A percentile compares a stretch with the other conserved stretches of the same genome.
phyloP scores from a whole-genome alignment of 2,797 vertebrate genomes.

The Gouania willdenowi region DNA sequence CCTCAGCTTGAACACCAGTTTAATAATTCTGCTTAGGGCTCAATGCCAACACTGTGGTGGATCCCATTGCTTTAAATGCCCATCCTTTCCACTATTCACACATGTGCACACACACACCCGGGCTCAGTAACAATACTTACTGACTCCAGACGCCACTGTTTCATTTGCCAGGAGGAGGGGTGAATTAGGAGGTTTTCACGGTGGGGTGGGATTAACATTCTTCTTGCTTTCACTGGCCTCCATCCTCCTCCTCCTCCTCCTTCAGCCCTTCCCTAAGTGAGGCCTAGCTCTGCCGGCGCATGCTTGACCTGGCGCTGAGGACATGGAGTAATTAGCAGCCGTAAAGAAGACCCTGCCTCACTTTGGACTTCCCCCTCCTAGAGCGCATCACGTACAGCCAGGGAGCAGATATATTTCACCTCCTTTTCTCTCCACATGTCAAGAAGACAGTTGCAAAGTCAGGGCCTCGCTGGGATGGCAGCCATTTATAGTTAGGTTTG shows the following conservation, averaged over 20 bases:
- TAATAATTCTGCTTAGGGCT: conserved; percentile 46
- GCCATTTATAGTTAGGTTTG: conserved; percentile 29
- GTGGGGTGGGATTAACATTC: conserved; percentile 71
- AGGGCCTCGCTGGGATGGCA: conserved; percentile 30
- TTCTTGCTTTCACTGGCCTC: conserved; percentile 50
- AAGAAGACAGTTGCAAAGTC: conserved; percentile 24
- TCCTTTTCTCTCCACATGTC: conserved; percentile 47
- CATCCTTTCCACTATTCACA: conserved; percentile 23
- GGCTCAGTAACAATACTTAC: conserved; percentile 26
- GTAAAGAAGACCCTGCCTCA: conserved; percentile 58
- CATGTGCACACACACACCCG: conserved; percentile 11
- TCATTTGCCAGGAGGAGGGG: conserved; percentile 56
- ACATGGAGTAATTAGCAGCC: conserved; percentile 73
- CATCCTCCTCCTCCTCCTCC: conserved; percentile 43
- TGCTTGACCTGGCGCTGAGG: conserved; percentile 76
- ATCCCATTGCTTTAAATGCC: conserved; percentile 41
- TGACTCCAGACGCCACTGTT: conserved; percentile 45
- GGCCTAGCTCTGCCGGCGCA: conserved; percentile 67
- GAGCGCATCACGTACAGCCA: conserved; percentile 41
- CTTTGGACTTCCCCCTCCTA: conserved; percentile 57
- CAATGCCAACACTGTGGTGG: conserved; percentile 48
- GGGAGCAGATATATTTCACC: conserved; percentile 14
- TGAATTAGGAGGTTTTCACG: conserved; percentile 62
- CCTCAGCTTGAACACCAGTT: conserved; percentile 31
- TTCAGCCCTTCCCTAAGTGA: conserved; percentile 52